phyloP scores from a whole-genome alignment of 92 coral and sea anemone genomes.

The Parazoanthus darwini region DNA sequence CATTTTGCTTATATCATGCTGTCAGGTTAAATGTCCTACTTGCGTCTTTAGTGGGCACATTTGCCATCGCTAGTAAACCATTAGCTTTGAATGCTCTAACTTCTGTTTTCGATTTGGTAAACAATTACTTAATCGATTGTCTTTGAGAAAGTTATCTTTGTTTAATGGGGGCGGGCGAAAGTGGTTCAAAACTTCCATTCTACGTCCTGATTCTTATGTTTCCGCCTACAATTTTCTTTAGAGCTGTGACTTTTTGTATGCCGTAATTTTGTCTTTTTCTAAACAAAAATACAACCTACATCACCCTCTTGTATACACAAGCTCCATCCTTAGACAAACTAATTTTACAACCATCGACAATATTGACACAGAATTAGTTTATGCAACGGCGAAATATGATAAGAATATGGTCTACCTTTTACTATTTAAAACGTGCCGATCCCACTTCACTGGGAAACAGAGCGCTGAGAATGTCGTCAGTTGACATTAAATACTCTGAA shows the following conservation, averaged over 20 bases:
- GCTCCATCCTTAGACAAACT: neutral
- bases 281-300: neutral
- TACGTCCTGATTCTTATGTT: neutral
- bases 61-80: neutral
- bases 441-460: no score
- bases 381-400: neutral
- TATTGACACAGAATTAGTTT: neutral
- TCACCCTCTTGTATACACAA: neutral
- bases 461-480: neutral
- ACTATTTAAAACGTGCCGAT: no score
- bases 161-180: neutral
- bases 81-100: neutral
- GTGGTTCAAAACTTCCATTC: neutral
- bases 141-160: no score
- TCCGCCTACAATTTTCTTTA: neutral
- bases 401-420: neutral
- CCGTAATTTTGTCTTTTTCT: neutral
- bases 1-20: neutral
- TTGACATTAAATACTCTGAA: no score
- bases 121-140: neutral
- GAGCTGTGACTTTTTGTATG: neutral
- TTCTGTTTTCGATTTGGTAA: neutral
- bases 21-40: neutral
- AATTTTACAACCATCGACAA: neutral
- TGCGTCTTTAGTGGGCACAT: neutral